Conservation (phyloP, 2,888 invertebrate genomes). For the Chymomyza amoena region DNA sequence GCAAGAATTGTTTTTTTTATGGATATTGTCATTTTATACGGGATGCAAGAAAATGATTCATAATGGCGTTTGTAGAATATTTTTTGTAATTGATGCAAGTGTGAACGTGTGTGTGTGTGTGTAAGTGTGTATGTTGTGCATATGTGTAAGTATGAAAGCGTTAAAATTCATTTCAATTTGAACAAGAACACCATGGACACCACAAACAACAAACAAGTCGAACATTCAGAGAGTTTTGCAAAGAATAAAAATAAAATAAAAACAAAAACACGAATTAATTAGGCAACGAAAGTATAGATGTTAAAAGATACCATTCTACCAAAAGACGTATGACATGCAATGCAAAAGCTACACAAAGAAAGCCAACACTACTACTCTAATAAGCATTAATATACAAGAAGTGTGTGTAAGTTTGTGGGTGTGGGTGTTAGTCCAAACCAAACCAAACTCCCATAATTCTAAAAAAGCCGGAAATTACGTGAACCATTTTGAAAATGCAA, state of each 20-base stretch:
- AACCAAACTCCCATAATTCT: not conserved
- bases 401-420: not conserved
- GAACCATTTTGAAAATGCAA: not conserved
- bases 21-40: slow-evolving; percentile 40
- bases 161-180: slow-evolving; percentile 40
- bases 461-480: not conserved
- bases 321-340: not conserved
- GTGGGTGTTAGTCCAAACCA: not conserved
- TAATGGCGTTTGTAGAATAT: slow-evolving; percentile 39
- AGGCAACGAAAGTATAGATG: slow-evolving; percentile 29
- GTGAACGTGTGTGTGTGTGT: not conserved
- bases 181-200: slow-evolving; percentile 65
- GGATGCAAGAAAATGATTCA: slow-evolving; percentile 62
- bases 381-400: not conserved
- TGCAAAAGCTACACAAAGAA: not conserved
- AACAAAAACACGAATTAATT: slow-evolving; percentile 23
- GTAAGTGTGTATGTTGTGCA: slow-evolving; percentile 26
- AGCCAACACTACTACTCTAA: not conserved
- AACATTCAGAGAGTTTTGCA: slow-evolving; percentile 61
- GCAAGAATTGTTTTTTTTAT: slow-evolving; percentile 8
- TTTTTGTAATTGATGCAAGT: not conserved
- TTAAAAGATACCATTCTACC: slow-evolving; percentile 27
- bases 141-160: slow-evolving; percentile 66
- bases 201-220: slow-evolving; percentile 72
- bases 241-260: slow-evolving; percentile 58